A percentile compares a stretch with the other conserved stretches of the same genome.
These are phyloP conservation scores for Elanoides forficatus DNA, from an alignment of 2,113 vertebrate genomes.

Conservation along the genomic window DNA sequence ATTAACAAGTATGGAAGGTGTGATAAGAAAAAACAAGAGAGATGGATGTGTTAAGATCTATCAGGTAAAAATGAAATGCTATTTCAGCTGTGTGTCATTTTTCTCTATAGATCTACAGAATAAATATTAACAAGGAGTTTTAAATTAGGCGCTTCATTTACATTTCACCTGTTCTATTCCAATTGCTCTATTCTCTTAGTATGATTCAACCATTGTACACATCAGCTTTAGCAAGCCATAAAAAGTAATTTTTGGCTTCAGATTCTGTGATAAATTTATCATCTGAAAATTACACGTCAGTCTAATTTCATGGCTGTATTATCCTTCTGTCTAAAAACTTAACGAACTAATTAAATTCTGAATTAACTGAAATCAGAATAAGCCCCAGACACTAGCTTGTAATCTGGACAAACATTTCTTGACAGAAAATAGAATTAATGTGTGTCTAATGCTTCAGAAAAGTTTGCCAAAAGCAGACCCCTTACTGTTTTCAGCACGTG, in stretches of 20 bases:
- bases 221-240: neutral
- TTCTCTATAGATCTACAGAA: conserved; percentile 2
- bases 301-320: conserved; percentile 49
- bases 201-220: neutral
- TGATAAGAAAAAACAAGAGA: neutral
- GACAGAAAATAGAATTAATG: conserved; percentile 5
- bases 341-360: conserved; percentile 50
- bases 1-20: neutral
- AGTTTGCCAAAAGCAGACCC: neutral
- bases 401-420: neutral
- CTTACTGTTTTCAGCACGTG: neutral
- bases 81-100: neutral
- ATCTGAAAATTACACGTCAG: conserved; percentile 40
- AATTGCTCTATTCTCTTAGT: neutral
- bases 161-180: neutral
- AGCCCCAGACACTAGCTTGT: neutral
- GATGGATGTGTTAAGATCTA: neutral
- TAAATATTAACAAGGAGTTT: conserved; percentile 40
- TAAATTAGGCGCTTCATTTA: conserved; percentile 37
- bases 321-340: conserved; percentile 48
- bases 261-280: conserved; percentile 50
- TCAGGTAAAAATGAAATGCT: neutral
- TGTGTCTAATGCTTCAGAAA: neutral
- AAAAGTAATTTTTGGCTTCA: conserved; percentile 27
- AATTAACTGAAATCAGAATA: conserved; percentile 50